Base-by-base conservation (phyloP, 2,888 invertebrate species). In the Pegoplata infirma region DNA sequence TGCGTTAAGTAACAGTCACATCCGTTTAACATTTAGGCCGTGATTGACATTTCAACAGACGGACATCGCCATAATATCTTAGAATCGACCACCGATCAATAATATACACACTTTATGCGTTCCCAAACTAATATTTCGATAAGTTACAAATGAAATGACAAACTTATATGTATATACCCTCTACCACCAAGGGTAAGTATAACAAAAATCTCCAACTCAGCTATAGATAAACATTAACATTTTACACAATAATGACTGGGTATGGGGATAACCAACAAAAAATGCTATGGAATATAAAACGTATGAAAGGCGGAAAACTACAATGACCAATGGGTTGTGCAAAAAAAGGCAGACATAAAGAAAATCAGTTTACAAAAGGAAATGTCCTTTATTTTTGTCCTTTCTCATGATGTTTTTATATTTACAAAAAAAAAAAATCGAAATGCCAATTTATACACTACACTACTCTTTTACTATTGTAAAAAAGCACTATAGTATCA, bases 331-430 rank as follows among this genome's bases (percentile, higher is more conserved):
- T 32, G 44, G 5, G 10, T 58, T 36, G 36, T 25, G 5, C 25
- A 47, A n/a, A 59, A 10, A 46, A 44, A 49, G 14, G 14, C 36
- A 3, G 19, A 49, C 49, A 63, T 49, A 63, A 63, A 49, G 63
- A 63, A 49, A 63, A 63, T 49, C 49, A 36, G 32, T 63, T 63
- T 49, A 49, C 36, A 32, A 63, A 63, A 49, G 49, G 63, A 63
- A 63, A 63, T 63, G 49, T 63, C 63, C 21, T 36, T 36, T 36
- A 10, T 12, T 1, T 40, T 32, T n/a, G 1, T 36, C 36, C 12
- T 36, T 10, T 36, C 12, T 40, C 36, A n/a, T n/a, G 36, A 4
- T 40, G n/a, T 40, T 4, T 40, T 40, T 40, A 40, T n/a, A n/a
- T n/a, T n/a, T n/a, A n/a, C n/a, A n/a, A n/a, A n/a, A n/a, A 40